These are phyloP conservation scores for Polymixis lichenea DNA, from an alignment of 2,888 invertebrate species.

Conservation along the genomic window DNA sequence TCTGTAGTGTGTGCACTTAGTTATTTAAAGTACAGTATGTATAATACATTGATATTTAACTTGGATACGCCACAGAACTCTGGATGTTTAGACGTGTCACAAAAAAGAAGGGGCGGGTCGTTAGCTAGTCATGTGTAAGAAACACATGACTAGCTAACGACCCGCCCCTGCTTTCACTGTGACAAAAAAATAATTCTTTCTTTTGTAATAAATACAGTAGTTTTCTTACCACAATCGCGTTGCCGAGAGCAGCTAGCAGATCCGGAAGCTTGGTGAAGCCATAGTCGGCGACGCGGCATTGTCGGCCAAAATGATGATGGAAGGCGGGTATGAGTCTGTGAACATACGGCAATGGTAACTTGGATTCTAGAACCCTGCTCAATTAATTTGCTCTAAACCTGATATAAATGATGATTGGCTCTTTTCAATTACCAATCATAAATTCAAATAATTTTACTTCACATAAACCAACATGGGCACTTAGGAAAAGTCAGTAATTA, in stretches of 20 bases:
- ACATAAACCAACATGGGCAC: background rate
- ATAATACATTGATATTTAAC: background rate
- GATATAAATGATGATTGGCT: too few species aligned
- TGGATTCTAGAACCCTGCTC: background rate
- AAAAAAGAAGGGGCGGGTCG: too few species aligned
- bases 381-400: background rate
- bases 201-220: background rate
- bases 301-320: conserved; percentile 98
- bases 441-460: background rate
- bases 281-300: conserved; percentile 98
- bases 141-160: too few species aligned
- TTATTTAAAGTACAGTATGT: background rate
- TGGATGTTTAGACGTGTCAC: background rate
- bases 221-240: conserved; percentile 94
- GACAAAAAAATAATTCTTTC: background rate
- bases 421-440: background rate
- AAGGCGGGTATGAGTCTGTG: conserved; percentile 97
- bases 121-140: background rate
- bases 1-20: too few species aligned
- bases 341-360: conserved; percentile 14
- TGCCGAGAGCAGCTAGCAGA: conserved; percentile 96
- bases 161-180: too few species aligned
- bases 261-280: conserved; percentile 98
- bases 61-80: background rate
- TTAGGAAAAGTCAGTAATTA: background rate